Evolutionary conservation across 2,797 vertebrate genomes (phyloP).

Genomic region (Malurus leucopterus): DNA sequence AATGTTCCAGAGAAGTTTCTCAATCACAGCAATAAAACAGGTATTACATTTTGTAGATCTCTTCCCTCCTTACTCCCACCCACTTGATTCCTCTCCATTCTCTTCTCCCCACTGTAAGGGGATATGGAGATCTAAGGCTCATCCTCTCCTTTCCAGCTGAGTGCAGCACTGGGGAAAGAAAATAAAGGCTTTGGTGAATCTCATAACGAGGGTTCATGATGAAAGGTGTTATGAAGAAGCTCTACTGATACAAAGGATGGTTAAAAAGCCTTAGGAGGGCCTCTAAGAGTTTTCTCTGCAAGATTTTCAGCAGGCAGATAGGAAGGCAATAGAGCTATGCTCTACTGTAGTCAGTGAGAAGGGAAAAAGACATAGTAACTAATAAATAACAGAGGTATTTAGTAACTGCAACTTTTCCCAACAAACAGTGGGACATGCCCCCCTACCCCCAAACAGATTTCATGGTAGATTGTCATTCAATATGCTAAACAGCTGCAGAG

Average conservation of each 20-base stretch:
- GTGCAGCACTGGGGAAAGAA: rapidly evolving
- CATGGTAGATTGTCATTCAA: neutral
- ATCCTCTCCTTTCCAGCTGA: neutral
- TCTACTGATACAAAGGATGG: neutral
- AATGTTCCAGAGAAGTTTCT: neutral
- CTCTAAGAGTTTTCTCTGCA: neutral
- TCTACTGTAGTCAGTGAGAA: neutral
- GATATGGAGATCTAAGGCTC: neutral
- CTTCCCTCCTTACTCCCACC: neutral
- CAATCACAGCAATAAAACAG: neutral
- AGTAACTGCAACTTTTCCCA: neutral
- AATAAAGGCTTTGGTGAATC: neutral
- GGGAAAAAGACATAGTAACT: neutral
- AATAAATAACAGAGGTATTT: neutral
- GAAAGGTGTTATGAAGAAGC: neutral
- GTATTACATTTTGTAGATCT: neutral
- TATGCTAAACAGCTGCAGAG: neutral
- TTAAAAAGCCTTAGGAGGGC: neutral
- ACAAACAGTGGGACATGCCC: neutral
- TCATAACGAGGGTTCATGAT: neutral
- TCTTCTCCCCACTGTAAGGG: neutral
- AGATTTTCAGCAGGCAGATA: neutral
- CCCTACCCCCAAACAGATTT: neutral
- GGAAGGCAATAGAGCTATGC: neutral
- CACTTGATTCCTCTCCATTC: neutral